Evolutionary conservation across 2,888 invertebrate genomes (phyloP), one percentile per base, ranked within the genome.

Genomic region (Choreutis nemorana): DNA sequence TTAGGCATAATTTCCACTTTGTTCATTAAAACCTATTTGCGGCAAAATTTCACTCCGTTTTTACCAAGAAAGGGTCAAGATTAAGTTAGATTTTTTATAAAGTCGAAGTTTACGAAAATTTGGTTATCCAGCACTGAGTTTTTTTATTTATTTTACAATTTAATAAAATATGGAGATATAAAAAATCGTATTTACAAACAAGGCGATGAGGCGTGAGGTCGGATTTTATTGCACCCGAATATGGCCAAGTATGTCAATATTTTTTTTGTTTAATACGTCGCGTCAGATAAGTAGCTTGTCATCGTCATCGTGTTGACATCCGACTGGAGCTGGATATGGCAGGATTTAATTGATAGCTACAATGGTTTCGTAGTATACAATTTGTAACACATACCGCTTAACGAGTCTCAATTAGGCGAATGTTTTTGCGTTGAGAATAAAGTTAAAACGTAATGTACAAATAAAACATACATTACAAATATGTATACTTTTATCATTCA

Each of bases 311-410:
- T 21, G 7, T 5, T 14, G 14, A 36, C 37, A 42, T 46, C 70
- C 47, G 49, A 51, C 42, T 44, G 32, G 29, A 63, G 51, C 72
- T 49, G 50, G 73, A 45, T 55, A 31, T 36, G 61, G 58, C 68
- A 36, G 49, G 75, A 58, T 62, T 57, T 57, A 71, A 70, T 72
- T 64, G 55, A 62, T 51, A n/a, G n/a, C n/a, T n/a, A 51, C 7
- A 15, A 12, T 21, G 50, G 52, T 58, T 62, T 55, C 45, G 50
- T 58, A 41, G 48, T 52, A n/a, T n/a, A 53, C 59, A 57, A 65
- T 68, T 62, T 70, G 63, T 56, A 44, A 33, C 39, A 49, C 41
- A 55, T 51, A 55, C 53, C 34, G 41, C 44, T 57, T 56, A 47
- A 63, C 61, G 51, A 60, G 43, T 48, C 45, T 57, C 48, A 40